Base-by-base conservation (phyloP, 2,888 invertebrate species). In the Uropetala carovei region DNA sequence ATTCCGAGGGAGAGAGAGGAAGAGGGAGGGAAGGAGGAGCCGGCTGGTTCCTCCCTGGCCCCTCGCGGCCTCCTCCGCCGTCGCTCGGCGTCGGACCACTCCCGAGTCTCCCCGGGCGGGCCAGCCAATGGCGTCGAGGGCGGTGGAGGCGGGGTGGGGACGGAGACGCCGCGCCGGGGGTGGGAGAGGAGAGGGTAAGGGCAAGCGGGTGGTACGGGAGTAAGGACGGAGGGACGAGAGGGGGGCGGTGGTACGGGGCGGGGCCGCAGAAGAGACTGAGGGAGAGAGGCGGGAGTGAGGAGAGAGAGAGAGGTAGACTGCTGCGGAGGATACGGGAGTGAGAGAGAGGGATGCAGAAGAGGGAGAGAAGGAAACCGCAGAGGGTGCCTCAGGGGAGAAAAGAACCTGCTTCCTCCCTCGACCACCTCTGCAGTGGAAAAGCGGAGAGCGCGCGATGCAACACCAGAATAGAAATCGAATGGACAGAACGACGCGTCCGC, bases 121-220 rank as follows among this genome's bases (percentile, higher is more conserved):
- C 18, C 89, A 64, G 68, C 89, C 89, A 89, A 89, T 89, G 64
- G 86, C 30, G 89, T 27, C 60, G 59, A 27, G 86, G 86, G 27
- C 27, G 60, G 10, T 8, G 30, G 59, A 60, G 60, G 86, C 27
- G 60, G 86, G 56, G 43, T 84, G 30, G 86, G 60, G 30, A 27
- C n/a, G 58, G 14, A 58, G 85, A 58, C 43, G 30, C 43, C 82
- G 13, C 43, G 82, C 3, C 16, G 82, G 82, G 82, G 58, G 85
- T 22, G 60, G 60, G 85, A 18, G 30, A 27, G 16, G 86, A 0
- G 59, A n/a, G 43, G 43, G 30, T 18, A 13, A 30, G 5, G 56
- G 56, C n/a, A 84, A 8, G 84, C 14, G 22, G 58, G 85, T 22
- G 82, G 30, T 43, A 0, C n/a, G 4, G 82, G 43, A 43, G 82